Base-by-base conservation (phyloP, 2,888 invertebrate species). In the Helicoverpa assulta region DNA sequence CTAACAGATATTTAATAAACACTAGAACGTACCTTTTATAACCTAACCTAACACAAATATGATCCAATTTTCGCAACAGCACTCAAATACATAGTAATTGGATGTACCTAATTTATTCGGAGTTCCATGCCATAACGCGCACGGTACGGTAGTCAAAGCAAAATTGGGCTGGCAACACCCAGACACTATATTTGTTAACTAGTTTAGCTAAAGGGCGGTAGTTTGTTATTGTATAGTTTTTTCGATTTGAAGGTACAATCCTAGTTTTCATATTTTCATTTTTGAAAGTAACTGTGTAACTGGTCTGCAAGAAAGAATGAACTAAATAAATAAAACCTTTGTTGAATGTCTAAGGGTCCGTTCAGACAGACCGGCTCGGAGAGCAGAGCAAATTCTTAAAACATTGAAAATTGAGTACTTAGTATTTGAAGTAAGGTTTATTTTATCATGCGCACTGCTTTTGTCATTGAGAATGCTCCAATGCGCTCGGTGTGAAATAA, bases 31-130 rank as follows among this genome's bases (percentile, higher is more conserved):
- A 60, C 55, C 43, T 69, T 70, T 58, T 62, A 26, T 19, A 0
- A n/a, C 4, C 12, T 0, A 53, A 70, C 21, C 18, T 51, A 59
- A 64, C 19, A 21, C 64, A 62, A 76, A 76, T 79, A 74, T 75
- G 80, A 65, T 76, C 80, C 21, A 79, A 76, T 80, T 82, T 69
- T 59, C 61, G 21, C 57, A 54, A 26, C 43, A 47, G 51, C 76
- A 63, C 66, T 68, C 62, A 71, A 80, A 78, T 79, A 69, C 80
- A 69, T 59, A 74, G 80, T 76, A 80, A 76, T 76, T 80, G 80
- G 76, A 75, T 75, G 62, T 80, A 69, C 76, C 80, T 80, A 80
- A 78, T 78, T 80, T 78, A 78, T 78, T 80, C 77, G 7, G 55
- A 18, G 62, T 56, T 70, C 40, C 56, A 67, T 51, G 76, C 80